These are phyloP conservation scores for Centropristis striata DNA, from an alignment of 2,113 vertebrate genomes.

Conservation along the genomic window DNA sequence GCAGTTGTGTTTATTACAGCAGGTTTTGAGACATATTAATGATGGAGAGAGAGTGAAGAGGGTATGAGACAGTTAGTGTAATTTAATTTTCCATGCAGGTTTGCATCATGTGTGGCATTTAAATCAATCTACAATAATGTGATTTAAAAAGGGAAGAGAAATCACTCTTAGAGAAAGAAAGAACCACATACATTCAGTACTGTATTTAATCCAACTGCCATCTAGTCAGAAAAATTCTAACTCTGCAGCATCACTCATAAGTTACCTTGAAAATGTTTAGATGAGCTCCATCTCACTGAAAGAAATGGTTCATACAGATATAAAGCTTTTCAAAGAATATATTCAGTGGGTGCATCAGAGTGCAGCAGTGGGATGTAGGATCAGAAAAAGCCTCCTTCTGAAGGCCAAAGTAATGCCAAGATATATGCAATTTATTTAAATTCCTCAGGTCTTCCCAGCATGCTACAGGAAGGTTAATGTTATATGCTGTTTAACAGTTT, in stretches of 20 bases:
- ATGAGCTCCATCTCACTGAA: not conserved
- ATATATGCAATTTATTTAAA: not conserved
- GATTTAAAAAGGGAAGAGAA: too few relatives aligned
- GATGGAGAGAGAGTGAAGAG: not conserved
- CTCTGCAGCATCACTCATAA: not conserved
- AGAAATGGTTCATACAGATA: not conserved
- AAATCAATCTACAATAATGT: not conserved
- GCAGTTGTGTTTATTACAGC: not conserved
- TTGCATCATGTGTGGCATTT: not conserved
- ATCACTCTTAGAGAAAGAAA: too few relatives aligned
- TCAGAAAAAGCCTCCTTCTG: not conserved
- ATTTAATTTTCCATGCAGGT: not conserved
- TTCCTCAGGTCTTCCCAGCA: not conserved
- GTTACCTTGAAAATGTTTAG: not conserved
- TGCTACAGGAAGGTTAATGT: too few relatives aligned
- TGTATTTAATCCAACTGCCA: not conserved
- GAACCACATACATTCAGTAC: too few relatives aligned
- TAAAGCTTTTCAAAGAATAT: not conserved
- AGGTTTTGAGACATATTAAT: not conserved
- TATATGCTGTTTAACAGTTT: too few relatives aligned
- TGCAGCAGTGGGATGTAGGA: not conserved
- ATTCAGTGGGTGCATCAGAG: too few relatives aligned
- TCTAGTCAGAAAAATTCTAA: not conserved
- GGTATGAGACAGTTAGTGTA: not conserved
- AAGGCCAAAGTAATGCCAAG: not conserved